A percentile compares a stretch with the other conserved stretches of the same genome.
These are phyloP conservation scores for Chelonia mydas DNA, from an alignment of 2,797 vertebrate genomes.

Conservation along the genomic window DNA sequence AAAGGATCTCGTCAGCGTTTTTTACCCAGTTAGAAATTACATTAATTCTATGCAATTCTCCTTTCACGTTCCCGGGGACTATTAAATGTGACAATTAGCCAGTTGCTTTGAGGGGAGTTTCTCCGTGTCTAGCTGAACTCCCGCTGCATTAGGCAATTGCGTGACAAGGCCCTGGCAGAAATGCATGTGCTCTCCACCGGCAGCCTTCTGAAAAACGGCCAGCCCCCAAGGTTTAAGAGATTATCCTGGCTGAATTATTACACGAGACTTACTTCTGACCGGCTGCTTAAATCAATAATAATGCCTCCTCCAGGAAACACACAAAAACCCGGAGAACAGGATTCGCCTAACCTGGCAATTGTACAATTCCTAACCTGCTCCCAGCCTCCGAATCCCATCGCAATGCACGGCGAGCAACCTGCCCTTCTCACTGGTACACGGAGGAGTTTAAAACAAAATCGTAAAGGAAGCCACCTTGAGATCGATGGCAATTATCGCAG, in stretches of 20 bases:
- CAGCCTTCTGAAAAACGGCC: background rate
- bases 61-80: background rate
- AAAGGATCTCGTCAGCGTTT: fast-evolving
- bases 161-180: background rate
- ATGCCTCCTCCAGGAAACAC: background rate
- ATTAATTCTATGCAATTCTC: background rate
- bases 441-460: slow-evolving; percentile 25
- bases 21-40: background rate
- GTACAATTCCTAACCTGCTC: background rate
- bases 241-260: background rate
- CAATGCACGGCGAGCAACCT: background rate
- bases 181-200: background rate
- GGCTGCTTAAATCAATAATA: background rate
- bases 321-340: background rate
- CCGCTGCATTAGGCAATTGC: background rate
- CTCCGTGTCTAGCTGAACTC: background rate
- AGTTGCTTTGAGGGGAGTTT: background rate
- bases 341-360: background rate
- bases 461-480: slow-evolving; percentile 41
- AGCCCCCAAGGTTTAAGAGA: background rate
- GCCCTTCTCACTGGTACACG: slow-evolving; percentile 14
- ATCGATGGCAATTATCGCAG: slow-evolving; percentile 54
- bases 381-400: background rate
- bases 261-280: background rate
- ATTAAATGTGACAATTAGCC: background rate